Evolutionary conservation across 2,797 vertebrate genomes (phyloP).

Genomic region (Sebastes iracundus): DNA sequence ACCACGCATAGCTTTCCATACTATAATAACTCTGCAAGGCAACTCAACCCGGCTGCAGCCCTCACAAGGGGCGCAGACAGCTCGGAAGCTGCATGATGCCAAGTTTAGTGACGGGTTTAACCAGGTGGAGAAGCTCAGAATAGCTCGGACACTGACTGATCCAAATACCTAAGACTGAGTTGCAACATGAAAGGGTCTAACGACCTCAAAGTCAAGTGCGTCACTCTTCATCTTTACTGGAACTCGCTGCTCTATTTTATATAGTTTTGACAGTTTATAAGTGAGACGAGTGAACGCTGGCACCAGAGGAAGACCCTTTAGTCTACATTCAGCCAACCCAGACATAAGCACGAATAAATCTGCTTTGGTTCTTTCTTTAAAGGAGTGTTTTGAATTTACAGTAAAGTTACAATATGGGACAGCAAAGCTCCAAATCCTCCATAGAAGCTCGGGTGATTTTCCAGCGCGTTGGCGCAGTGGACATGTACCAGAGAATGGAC

Average conservation of each 20-base stretch:
- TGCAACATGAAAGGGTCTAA: slow-evolving; percentile 6
- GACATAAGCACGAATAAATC: not conserved
- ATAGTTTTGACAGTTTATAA: slow-evolving; percentile 37
- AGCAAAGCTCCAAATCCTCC: slow-evolving; percentile 71
- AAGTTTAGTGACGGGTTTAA: slow-evolving; percentile 43
- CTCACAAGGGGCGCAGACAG: not conserved
- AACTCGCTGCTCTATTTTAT: slow-evolving; percentile 27
- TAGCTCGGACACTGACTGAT: slow-evolving; percentile 54
- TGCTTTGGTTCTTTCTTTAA: not conserved
- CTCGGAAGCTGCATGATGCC: slow-evolving; percentile 12
- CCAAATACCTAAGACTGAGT: slow-evolving; percentile 7
- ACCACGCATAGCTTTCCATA: slow-evolving; percentile 18
- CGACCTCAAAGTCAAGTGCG: slow-evolving; percentile 31
- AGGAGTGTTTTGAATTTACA: not conserved
- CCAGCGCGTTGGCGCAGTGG: slow-evolving; percentile 27
- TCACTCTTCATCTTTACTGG: slow-evolving; percentile 67
- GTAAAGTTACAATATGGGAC: slow-evolving; percentile 70
- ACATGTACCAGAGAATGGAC: slow-evolving; percentile 43
- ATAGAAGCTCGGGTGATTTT: slow-evolving; percentile 59
- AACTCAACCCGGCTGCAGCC: slow-evolving; percentile 13
- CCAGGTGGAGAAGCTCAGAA: slow-evolving; percentile 77
- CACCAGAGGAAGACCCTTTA: not conserved
- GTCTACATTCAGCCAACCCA: not conserved
- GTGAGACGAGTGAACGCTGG: not conserved
- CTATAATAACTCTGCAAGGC: not conserved